phyloP scores from a whole-genome alignment of 2,888 invertebrate genomes.

The Melanostoma scalare region DNA sequence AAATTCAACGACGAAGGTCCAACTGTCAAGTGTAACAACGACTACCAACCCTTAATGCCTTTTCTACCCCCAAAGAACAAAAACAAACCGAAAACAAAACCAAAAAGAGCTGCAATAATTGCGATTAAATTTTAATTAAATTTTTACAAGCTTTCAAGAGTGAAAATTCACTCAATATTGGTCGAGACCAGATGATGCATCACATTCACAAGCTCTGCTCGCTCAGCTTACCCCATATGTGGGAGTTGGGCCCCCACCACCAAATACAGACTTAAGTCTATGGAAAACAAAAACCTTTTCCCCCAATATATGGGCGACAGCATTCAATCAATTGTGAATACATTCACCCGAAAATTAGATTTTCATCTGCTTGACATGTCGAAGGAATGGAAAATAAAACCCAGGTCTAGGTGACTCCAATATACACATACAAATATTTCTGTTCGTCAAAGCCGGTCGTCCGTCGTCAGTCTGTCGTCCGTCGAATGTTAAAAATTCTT shows the following conservation, averaged over 20 bases:
- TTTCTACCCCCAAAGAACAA: conserved; percentile 4
- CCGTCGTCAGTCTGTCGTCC: background rate
- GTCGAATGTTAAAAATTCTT: conserved; percentile 18
- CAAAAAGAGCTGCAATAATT: conserved; percentile 46
- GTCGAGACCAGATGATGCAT: background rate
- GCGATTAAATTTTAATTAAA: conserved; percentile 70
- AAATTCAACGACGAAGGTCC: too few species aligned
- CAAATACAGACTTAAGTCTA: conserved; percentile 55
- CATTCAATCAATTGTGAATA: conserved; percentile 63
- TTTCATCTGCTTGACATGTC: conserved; percentile 53
- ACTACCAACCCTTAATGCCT: conserved; percentile 13
- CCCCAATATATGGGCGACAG: conserved; percentile 4
- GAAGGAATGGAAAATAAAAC: conserved; percentile 36
- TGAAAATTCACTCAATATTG: conserved; percentile 45
- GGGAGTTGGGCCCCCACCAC: conserved; percentile 3
- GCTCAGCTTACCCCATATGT: background rate
- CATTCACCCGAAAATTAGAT: conserved; percentile 67
- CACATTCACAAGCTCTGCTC: conserved; percentile 31
- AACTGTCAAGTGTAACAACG: conserved; percentile 8
- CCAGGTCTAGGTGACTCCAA: conserved; percentile 31
- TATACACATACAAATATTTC: background rate
- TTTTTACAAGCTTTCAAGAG: conserved; percentile 35
- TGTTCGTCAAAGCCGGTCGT: background rate
- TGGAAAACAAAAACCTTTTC: background rate
- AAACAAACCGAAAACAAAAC: conserved; percentile 11